Conservation (phyloP, 2,888 invertebrate species). For the Tridacna crocea region DNA sequence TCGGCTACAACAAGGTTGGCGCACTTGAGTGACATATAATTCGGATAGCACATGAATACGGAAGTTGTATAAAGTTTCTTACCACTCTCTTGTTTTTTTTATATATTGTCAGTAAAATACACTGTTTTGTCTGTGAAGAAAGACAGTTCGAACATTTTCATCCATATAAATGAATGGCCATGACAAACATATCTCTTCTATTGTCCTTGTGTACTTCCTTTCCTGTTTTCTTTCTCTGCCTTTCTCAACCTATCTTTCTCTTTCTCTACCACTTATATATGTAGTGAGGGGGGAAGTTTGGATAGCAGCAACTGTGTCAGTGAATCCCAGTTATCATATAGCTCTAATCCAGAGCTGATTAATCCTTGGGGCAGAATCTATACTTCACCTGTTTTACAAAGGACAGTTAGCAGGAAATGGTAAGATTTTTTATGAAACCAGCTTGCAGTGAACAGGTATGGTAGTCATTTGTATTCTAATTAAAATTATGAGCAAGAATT, state of each 20-base stretch:
- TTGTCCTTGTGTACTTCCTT: not conserved
- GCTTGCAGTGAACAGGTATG: too few relatives aligned
- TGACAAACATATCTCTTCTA: not conserved
- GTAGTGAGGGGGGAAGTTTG: conserved; percentile 7
- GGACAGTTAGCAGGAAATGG: conserved; percentile 18
- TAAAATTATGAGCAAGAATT: too few relatives aligned
- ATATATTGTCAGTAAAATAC: too few relatives aligned
- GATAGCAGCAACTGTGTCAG: not conserved
- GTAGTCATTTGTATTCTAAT: too few relatives aligned
- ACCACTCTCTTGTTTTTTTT: too few relatives aligned
- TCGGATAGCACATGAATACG: too few relatives aligned
- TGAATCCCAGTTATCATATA: conserved; percentile 13
- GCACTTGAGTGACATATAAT: too few relatives aligned
- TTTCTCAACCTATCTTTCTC: not conserved
- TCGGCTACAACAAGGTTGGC: too few relatives aligned
- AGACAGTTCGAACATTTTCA: too few relatives aligned
- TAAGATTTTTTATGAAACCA: conserved; percentile 15
- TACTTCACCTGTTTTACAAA: conserved; percentile 31
- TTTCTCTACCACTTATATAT: conserved; percentile 2
- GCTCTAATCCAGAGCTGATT: conserved; percentile 41
- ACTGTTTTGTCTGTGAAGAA: too few relatives aligned
- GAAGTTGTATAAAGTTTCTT: too few relatives aligned
- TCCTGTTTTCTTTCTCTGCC: not conserved
- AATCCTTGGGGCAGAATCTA: conserved; percentile 47
- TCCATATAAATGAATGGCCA: not conserved